These are phyloP conservation scores for Apocheima hispidaria DNA, from an alignment of 2,888 invertebrate genomes.

Conservation along the genomic window DNA sequence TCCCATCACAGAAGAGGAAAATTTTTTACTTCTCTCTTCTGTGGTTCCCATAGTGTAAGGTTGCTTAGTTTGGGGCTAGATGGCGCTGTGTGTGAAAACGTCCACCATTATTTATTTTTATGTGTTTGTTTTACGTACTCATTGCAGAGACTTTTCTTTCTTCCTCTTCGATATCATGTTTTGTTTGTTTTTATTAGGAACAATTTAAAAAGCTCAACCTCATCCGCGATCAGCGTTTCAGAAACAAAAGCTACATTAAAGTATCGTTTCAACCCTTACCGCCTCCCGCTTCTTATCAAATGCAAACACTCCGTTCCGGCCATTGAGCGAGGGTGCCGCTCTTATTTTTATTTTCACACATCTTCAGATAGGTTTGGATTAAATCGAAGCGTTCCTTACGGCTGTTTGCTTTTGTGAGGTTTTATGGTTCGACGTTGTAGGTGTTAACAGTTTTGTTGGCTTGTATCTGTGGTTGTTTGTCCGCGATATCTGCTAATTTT, in stretches of 20 bases:
- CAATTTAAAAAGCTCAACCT: slow-evolving; percentile 10
- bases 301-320: slow-evolving; percentile 81
- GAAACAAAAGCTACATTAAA: slow-evolving; percentile 45
- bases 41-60: too few relatives aligned
- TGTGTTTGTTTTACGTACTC: too few relatives aligned
- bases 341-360: slow-evolving; percentile 79
- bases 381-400: slow-evolving; percentile 60
- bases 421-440: slow-evolving; percentile 42
- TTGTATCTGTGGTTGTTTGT: slow-evolving; percentile 10
- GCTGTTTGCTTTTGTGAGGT: slow-evolving; percentile 49
- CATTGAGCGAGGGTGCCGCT: slow-evolving; percentile 73
- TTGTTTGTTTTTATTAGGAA: background rate
- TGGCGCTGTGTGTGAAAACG: too few relatives aligned
- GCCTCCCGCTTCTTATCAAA: slow-evolving; percentile 73
- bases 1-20: too few relatives aligned
- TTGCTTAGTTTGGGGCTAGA: too few relatives aligned
- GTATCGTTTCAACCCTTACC: slow-evolving; percentile 54
- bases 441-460: slow-evolving; percentile 31
- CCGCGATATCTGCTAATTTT: background rate
- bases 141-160: too few relatives aligned
- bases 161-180: background rate
- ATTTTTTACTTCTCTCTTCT: too few relatives aligned
- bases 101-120: too few relatives aligned
- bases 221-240: slow-evolving; percentile 24
- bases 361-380: slow-evolving; percentile 60